Evolutionary conservation across 2,888 invertebrate genomes (phyloP), one percentile per base, ranked within the genome.

Genomic region (Agrilus cyanescens): DNA sequence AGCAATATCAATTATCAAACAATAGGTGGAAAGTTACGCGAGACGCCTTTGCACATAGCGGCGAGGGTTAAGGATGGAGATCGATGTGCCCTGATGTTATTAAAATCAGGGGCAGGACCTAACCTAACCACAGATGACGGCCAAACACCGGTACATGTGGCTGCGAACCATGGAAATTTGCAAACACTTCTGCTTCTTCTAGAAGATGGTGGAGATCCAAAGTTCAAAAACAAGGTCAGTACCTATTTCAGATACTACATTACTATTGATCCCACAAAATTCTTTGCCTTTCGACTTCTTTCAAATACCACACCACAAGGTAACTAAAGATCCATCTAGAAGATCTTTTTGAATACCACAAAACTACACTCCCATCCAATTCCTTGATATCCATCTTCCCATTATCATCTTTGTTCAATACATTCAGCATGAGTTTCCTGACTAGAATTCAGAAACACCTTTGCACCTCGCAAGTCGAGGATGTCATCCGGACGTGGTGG

Each of bases 31-130:
- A 82, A 80, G 58, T 75, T 86, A 48, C 79, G 85, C 35, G 97
- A 98, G 68, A 97, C 98, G 0, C 93, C 98, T 0, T 71, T 98
- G 30, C 98, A 98, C 62, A 93, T 98, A 47, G 95, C 95, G n/a
- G 90, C 95, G 0, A 74, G 94, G 50, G 89, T 93, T 45, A 82
- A 82, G 55, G 94, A 88, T 56, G 90, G 89, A 4, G 87, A 90
- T 60, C 79, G 85, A 57, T 97, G 97, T 67, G 96, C 95, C 4
- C 76, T 96, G 53, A 96, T 98, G 95, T 71, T 98, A 49, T 71
- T 98, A 31, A 98, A 98, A 67, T 95, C 95, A 3, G 98, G 98
- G 0, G 97, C 97, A 7, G 88, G 93, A 46, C 91, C 96, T 1
- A 97, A 98, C 69, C 79, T 95, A 47, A 82, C 85, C 3, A 95